These are phyloP conservation scores for Callocephalon fimbriatum DNA, from an alignment of 2,113 vertebrate species.

Conservation along the genomic window DNA sequence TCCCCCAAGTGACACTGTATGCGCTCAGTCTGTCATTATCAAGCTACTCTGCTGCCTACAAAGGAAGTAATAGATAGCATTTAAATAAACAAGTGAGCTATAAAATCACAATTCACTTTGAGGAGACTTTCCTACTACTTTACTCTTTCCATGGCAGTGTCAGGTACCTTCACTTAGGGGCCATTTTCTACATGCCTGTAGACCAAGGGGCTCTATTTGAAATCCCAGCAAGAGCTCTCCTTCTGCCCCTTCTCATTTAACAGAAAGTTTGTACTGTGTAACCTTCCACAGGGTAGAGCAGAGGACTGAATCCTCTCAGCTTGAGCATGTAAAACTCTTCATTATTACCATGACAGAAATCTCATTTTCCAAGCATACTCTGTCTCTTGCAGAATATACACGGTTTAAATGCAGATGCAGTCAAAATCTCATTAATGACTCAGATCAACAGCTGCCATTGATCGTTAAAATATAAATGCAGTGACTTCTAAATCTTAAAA, in stretches of 20 bases:
- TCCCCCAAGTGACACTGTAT: neutral
- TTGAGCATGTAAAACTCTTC: slow-evolving; percentile 7
- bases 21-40: neutral
- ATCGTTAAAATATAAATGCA: slow-evolving; percentile 37
- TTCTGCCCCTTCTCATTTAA: neutral
- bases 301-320: neutral
- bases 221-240: neutral
- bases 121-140: neutral
- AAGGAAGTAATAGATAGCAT: neutral
- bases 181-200: neutral
- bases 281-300: neutral
- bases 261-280: neutral
- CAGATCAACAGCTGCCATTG: slow-evolving; percentile 51
- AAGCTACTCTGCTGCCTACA: neutral
- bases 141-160: neutral
- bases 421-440: slow-evolving; percentile 57
- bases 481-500: slow-evolving; percentile 41
- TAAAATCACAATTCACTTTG: neutral
- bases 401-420: slow-evolving; percentile 35
- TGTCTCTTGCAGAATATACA: neutral
- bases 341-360: slow-evolving; percentile 35
- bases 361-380: slow-evolving; percentile 27
- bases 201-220: neutral
- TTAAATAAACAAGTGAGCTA: neutral
- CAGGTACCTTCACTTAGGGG: neutral